phyloP scores from a whole-genome alignment of 2,797 vertebrate genomes.

The Ctenopoma kingsleyae region DNA sequence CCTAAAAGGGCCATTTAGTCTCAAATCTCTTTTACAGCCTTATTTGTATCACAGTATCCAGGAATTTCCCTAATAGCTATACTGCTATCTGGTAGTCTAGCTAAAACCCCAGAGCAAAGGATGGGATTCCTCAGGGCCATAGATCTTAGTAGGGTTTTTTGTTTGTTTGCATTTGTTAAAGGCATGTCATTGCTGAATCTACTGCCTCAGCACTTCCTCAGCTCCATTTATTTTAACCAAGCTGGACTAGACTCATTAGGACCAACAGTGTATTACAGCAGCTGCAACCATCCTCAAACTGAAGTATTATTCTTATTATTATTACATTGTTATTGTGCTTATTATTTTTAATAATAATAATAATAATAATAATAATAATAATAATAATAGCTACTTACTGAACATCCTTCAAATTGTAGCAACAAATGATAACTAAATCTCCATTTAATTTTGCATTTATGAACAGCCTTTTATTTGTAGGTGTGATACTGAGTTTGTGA shows the following conservation, averaged over 20 bases:
- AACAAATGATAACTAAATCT: not conserved
- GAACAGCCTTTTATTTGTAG: slow-evolving; percentile 18
- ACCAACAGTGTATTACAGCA: not conserved
- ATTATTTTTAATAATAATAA: too few species aligned
- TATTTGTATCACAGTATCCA: not conserved
- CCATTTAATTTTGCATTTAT: slow-evolving; percentile 1
- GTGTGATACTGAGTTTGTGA: slow-evolving; percentile 4
- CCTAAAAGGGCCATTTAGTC: not conserved
- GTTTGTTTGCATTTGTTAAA: slow-evolving; percentile 1
- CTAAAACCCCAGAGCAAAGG: slow-evolving; percentile 8
- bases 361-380: too few species aligned
- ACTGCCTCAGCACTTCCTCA: slow-evolving; percentile 39
- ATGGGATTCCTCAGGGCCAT: slow-evolving; percentile 5
- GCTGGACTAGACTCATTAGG: not conserved
- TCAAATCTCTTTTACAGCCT: not conserved
- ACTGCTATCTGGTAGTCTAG: not conserved
- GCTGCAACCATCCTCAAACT: slow-evolving; percentile 1
- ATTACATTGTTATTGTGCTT: too few species aligned
- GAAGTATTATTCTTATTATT: too few species aligned
- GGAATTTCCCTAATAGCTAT: not conserved
- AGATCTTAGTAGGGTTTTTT: not conserved
- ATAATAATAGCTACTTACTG: not conserved
- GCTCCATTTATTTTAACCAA: slow-evolving; percentile 14
- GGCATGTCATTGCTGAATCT: slow-evolving; percentile 19
- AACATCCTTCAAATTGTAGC: not conserved